These are phyloP conservation scores for Salminus brasiliensis DNA, from an alignment of 2,113 vertebrate species.

Conservation along the genomic window DNA sequence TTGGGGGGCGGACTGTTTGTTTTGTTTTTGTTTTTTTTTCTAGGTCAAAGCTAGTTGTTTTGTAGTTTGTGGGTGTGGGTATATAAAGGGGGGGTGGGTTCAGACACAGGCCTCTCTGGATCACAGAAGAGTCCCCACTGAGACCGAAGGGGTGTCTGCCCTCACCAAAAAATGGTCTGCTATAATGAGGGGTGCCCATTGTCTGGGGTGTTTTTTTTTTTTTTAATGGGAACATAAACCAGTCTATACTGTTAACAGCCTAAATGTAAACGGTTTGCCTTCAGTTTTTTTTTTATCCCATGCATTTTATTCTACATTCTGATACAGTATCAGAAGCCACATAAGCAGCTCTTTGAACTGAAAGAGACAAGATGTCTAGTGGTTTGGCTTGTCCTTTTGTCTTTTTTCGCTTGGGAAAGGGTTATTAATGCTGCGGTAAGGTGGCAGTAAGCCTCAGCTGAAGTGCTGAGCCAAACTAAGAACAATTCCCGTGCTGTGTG, in stretches of 20 bases:
- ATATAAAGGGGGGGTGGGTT: constrained; percentile 25
- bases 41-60: constrained; percentile 45
- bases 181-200: constrained; percentile 80
- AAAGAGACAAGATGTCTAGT: neutral
- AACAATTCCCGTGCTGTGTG: constrained; percentile 10
- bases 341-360: neutral
- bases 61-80: constrained; percentile 19
- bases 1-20: constrained; percentile 24
- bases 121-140: constrained; percentile 30
- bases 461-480: constrained; percentile 17
- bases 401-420: neutral
- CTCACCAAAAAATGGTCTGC: constrained; percentile 48
- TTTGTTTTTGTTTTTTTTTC: constrained; percentile 64
- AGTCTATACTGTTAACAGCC: neutral
- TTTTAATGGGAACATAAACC: constrained; percentile 53
- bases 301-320: too few relatives aligned
- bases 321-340: neutral
- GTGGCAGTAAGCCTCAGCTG: neutral
- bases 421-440: neutral
- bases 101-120: constrained; percentile 35
- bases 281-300: too few relatives aligned
- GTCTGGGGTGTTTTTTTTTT: constrained; percentile 65
- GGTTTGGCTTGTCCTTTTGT: neutral
- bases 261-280: neutral
- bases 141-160: constrained; percentile 7